A percentile compares a stretch with the other conserved stretches of the same genome.
phyloP scores from a whole-genome alignment of 35 echinoderm and acorn worm genomes.

The Nesometra sesokonis region DNA sequence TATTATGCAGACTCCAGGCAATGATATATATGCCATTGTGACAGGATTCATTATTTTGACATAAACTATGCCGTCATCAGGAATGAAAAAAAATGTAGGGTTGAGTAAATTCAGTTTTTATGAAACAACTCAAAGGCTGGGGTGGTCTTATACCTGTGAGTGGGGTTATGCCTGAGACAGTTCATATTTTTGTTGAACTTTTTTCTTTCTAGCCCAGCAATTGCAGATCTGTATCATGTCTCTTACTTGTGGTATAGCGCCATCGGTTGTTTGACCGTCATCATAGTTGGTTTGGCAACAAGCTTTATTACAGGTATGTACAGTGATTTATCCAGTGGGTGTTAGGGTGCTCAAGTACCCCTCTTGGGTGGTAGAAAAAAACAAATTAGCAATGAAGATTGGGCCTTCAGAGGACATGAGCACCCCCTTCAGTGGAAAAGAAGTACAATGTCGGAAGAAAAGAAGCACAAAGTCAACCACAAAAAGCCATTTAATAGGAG shows the following conservation, averaged over 20 bases:
- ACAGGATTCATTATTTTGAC: no score
- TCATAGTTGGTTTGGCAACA: slow-evolving; percentile 40
- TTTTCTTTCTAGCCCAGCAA: slow-evolving; percentile 14
- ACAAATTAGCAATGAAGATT: neutral
- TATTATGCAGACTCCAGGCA: no score
- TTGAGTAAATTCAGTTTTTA: no score
- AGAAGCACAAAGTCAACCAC: no score
- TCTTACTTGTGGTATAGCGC: slow-evolving; percentile 65
- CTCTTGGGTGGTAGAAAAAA: neutral
- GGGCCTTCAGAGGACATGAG: no score
- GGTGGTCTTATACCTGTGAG: neutral
- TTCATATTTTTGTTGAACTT: neutral
- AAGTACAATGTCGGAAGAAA: no score
- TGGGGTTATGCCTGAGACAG: neutral
- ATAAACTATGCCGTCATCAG: no score
- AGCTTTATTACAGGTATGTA: slow-evolving; percentile 65
- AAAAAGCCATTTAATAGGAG: no score
- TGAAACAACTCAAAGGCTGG: no score
- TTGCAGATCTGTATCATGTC: slow-evolving; percentile 35
- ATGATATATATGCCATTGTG: no score
- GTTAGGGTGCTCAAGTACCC: neutral
- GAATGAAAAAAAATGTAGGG: no score
- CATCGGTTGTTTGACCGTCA: slow-evolving; percentile 21
- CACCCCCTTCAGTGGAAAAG: no score
- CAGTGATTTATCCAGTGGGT: neutral